A percentile compares a stretch with the other conserved stretches of the same genome.
phyloP scores from a whole-genome alignment of 2,113 vertebrate genomes.

The Tragelaphus strepsiceros region DNA sequence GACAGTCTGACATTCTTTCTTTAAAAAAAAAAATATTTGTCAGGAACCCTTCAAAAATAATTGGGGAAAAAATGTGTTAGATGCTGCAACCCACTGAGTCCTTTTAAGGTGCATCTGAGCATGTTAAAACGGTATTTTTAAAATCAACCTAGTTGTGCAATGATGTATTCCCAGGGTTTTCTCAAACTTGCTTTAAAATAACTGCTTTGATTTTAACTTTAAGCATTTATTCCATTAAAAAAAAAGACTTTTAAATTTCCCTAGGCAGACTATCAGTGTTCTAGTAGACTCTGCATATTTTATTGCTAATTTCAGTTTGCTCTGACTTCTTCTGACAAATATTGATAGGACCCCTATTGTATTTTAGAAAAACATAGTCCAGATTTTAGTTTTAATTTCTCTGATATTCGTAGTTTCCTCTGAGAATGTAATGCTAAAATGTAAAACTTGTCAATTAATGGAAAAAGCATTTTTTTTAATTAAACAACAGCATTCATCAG shows the following conservation, averaged over 20 bases:
- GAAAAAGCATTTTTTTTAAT: background rate
- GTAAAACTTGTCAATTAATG: background rate
- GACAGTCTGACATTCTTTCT: slow-evolving; percentile 73
- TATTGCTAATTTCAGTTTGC: background rate
- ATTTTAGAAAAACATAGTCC: background rate
- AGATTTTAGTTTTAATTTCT: slow-evolving; percentile 31
- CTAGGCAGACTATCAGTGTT: slow-evolving; percentile 24
- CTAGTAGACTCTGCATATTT: background rate
- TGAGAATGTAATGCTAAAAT: background rate
- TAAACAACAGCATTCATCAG: background rate
- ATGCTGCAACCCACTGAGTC: slow-evolving; percentile 68
- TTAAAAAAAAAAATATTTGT: slow-evolving; percentile 73
- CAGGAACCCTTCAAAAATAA: slow-evolving; percentile 80
- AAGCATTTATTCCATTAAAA: slow-evolving; percentile 65
- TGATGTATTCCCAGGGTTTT: slow-evolving; percentile 55
- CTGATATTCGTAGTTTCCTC: background rate
- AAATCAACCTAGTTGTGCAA: slow-evolving; percentile 37
- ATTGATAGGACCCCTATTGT: background rate
- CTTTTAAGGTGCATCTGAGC: slow-evolving; percentile 66
- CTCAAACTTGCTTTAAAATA: slow-evolving; percentile 36
- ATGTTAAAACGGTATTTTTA: slow-evolving; percentile 56
- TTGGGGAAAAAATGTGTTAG: slow-evolving; percentile 77
- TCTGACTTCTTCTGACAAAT: background rate
- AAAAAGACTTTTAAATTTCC: background rate
- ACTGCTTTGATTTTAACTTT: slow-evolving; percentile 66